Evolutionary conservation across 1,140 invertebrate species (phyloP), one percentile per base, ranked within the genome.

Genomic region (Macrotrachela quadricornifera): DNA sequence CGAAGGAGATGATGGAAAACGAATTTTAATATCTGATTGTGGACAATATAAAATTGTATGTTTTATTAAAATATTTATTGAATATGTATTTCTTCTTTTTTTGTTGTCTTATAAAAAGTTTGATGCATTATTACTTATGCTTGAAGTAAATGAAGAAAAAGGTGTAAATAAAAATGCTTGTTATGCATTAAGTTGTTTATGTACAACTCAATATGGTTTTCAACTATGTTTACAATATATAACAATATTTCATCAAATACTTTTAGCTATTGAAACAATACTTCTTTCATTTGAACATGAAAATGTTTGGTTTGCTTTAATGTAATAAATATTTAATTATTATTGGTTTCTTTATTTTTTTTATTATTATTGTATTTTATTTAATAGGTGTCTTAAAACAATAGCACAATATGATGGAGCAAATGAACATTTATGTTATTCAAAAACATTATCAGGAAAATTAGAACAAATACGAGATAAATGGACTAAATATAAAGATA

Each of bases 241-340:
- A 2, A 30, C 2, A 4, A 30, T 8, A 4, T 30, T 30, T 30
- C 21, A 30, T 30, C 21, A 8, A 30, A 30, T 30, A 4, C 21
- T 30, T 30, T 8, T 30, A 2, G 21, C 21, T 4, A 8, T 30
- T 30, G 21, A 30, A 30, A 30, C 21, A 30, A 30, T 30, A 2
- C 8, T 30, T 4, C 8, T 8, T 4, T 30, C 21, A 30, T 4
- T 30, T 8, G 68, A 70, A 53, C 57, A 57, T 51, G 68, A 70
- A 51, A 69, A 66, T 14, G 64, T 64, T 8, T 70, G 68, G 68
- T 70, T 70, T 63, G 63, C 65, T 54, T 66, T 66, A 45, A 68
- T 70, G 68, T 70, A 62, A 64, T n/a, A n/a, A n/a, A n/a, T 64
- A 30, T 30, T 30, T 30, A 30, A 30, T 30, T 30, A n/a, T n/a